phyloP scores from a whole-genome alignment of 1,140 invertebrate genomes.

The Eriosoma lanigerum region DNA sequence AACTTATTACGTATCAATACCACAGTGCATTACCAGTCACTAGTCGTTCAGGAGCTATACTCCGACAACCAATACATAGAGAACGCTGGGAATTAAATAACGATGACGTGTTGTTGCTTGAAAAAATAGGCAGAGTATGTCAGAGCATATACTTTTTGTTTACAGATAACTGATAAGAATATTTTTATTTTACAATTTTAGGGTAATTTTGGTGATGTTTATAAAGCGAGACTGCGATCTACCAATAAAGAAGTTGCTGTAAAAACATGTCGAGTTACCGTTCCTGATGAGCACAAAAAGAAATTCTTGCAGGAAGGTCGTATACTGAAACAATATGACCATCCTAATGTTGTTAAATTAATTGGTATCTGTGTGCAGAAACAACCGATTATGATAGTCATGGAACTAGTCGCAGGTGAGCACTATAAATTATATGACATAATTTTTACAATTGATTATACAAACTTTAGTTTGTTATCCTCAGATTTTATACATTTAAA shows the following conservation, averaged over 20 bases:
- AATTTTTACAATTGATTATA: neutral
- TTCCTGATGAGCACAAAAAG: slow-evolving; percentile 93
- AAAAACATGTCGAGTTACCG: slow-evolving; percentile 90
- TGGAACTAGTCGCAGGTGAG: slow-evolving; percentile 92
- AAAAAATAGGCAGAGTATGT: slow-evolving; percentile 91
- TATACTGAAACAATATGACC: slow-evolving; percentile 95
- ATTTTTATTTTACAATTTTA: slow-evolving; percentile 58
- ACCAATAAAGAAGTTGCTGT: slow-evolving; percentile 87
- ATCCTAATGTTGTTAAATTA: slow-evolving; percentile 94
- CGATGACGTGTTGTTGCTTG: slow-evolving; percentile 87
- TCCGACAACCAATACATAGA: slow-evolving; percentile 82
- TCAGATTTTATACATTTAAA: neutral
- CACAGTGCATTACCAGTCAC: slow-evolving; percentile 84
- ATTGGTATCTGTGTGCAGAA: slow-evolving; percentile 97
- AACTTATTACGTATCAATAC: slow-evolving; percentile 85
- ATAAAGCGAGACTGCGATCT: slow-evolving; percentile 82
- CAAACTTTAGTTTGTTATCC: neutral
- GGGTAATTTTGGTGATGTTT: slow-evolving; percentile 98
- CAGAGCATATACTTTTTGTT: neutral
- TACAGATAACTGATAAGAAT: neutral
- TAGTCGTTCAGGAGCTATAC: slow-evolving; percentile 84
- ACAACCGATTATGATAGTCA: slow-evolving; percentile 98
- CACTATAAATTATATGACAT: neutral
- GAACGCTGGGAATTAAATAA: slow-evolving; percentile 96
- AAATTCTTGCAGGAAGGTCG: slow-evolving; percentile 95